Percentiles rank a stretch among this genome's conserved stretches.
phyloP scores from a whole-genome alignment of 2,113 vertebrate species.

The Cyprinus carpio region DNA sequence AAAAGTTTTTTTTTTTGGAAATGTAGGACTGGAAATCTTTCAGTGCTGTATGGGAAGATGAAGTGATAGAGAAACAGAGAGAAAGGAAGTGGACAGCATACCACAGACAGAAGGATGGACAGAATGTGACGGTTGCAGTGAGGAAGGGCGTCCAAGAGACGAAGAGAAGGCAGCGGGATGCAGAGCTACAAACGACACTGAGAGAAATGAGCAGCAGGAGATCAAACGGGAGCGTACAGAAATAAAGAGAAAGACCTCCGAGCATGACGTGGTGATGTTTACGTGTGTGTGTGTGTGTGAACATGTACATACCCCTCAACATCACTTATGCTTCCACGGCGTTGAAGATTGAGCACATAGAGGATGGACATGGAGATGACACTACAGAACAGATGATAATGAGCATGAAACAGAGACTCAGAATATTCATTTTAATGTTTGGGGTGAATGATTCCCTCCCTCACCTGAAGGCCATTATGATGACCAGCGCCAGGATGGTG shows the following conservation, averaged over 20 bases:
- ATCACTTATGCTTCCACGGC: constrained; percentile 82
- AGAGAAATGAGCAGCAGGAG: constrained; percentile 1
- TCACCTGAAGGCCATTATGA: constrained; percentile 99
- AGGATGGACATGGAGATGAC: constrained; percentile 97
- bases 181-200: constrained; percentile 70
- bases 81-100: constrained; percentile 59
- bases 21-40: background rate
- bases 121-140: constrained; percentile 84
- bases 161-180: constrained; percentile 86
- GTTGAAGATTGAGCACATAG: constrained; percentile 92
- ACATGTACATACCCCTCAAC: constrained; percentile 78
- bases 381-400: constrained; percentile 67
- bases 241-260: background rate
- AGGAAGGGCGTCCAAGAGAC: constrained; percentile 84
- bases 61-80: constrained; percentile 32
- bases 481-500: constrained; percentile 90
- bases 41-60: background rate
- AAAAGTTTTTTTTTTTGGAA: background rate
- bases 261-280: background rate
- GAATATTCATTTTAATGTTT: background rate
- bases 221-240: background rate
- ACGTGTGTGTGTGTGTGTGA: too few species aligned
- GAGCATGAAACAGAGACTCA: background rate
- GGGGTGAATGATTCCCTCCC: constrained; percentile 21
- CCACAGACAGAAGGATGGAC: constrained; percentile 77